Conservation (phyloP, 2,113 vertebrate genomes). For the Terrapene triunguis region DNA sequence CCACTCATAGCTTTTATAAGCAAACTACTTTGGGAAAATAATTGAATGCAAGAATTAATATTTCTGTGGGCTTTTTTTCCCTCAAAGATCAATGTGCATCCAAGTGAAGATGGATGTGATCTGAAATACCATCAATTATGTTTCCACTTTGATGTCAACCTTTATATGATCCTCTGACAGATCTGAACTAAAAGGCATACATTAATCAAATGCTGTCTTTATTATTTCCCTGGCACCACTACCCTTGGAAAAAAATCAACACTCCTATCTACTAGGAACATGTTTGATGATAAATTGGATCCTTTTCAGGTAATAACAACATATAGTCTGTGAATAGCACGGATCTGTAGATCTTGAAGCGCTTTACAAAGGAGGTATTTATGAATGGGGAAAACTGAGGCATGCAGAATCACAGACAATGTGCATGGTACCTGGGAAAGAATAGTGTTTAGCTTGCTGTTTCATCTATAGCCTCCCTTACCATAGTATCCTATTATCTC, state of each 20-base stretch:
- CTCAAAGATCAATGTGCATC: neutral
- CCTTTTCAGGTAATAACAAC: neutral
- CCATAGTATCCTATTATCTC: neutral
- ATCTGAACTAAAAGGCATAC: neutral
- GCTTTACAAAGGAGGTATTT: neutral
- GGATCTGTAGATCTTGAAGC: neutral
- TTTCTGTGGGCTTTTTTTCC: neutral
- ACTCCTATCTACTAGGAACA: neutral
- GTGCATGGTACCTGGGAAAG: neutral
- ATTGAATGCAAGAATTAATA: neutral
- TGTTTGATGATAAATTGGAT: neutral
- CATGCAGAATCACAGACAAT: neutral
- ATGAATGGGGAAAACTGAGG: neutral
- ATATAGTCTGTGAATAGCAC: neutral
- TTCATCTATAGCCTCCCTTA: neutral
- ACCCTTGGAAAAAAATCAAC: conserved; percentile 3
- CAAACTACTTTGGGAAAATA: neutral
- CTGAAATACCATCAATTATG: conserved; percentile 45
- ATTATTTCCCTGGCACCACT: conserved; percentile 3
- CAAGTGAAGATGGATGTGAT: conserved; percentile 25
- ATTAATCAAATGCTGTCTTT: conserved; percentile 58
- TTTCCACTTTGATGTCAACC: conserved; percentile 38
- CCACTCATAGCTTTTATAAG: neutral
- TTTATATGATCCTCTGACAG: conserved; percentile 9
- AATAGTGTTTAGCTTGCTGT: neutral